Conservation (phyloP, 2,888 invertebrate species). For the Branchellion lobata region DNA sequence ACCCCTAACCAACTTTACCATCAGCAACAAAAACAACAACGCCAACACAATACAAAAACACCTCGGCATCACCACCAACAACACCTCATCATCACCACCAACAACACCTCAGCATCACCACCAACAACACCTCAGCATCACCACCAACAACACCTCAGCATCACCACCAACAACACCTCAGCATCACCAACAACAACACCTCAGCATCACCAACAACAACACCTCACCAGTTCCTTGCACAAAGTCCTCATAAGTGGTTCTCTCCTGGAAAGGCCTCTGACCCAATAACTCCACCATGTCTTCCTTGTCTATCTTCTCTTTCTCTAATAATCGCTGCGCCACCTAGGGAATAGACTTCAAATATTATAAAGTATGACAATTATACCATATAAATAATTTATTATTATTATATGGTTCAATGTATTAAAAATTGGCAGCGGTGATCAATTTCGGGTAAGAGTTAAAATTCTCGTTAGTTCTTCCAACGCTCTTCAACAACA, state of each 20-base stretch:
- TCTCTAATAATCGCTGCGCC: conserved; percentile 83
- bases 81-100: no score
- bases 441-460: no score
- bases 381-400: no score
- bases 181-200: not conserved
- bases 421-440: no score
- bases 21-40: no score
- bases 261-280: conserved; percentile 91
- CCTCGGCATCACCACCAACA: no score
- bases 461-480: no score
- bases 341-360: conserved; percentile 67
- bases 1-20: no score
- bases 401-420: no score
- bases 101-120: not conserved
- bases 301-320: conserved; percentile 89
- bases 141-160: not conserved
- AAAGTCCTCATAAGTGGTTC: conserved; percentile 98
- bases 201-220: not conserved
- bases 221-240: conserved; percentile 71
- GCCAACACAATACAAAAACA: no score
- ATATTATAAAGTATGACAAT: not conserved
- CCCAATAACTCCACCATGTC: conserved; percentile 97
- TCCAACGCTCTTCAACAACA: no score
- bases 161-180: not conserved
- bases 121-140: not conserved